Evolutionary conservation across 2,797 vertebrate species (phyloP), one percentile per base, ranked within the genome.

Genomic region (Aphelocoma californica): DNA sequence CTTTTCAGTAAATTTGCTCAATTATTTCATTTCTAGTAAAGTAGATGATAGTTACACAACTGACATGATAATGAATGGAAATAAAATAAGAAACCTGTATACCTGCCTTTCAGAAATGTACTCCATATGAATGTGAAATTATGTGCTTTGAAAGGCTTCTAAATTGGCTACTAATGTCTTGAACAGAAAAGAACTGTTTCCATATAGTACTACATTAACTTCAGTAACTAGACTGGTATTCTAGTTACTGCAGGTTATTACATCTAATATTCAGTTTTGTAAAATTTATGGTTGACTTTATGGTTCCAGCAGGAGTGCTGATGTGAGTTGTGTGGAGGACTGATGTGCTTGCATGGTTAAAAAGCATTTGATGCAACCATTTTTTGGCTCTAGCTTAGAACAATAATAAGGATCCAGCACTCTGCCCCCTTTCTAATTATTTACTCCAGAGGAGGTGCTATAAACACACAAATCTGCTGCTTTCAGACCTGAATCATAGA

Each of bases 381-480:
- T 51, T 44, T 44, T 56, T 62, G 62, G 9, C 60, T 73, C 7
- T 34, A 24, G 26, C 19, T 80, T 70, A 40, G 9, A 44, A 15
- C 32, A 61, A 5, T 32, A 8, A 28, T 38, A 62, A 44, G 10
- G 14, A 64, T 75, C 28, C 53, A 94, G 23, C 28, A 48, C 20
- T 65, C 28, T 73, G 44, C 70, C 25, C 58, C 83, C 40, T 44
- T 65, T 54, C 18, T 36, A 16, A 1, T 62, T 40, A 48, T 18
- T 60, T 50, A 16, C 4, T 47, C 44, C 18, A 67, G 65, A 17
- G 28, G 34, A 23, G 14, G 13, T 26, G 34, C 0, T 0, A 12
- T 23, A 58, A 72, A 21, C 34, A 36, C 48, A 31, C 16, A 66
- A 13, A 61, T 54, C 64, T 82, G 31, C 0, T 34, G 28, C n/a